These are phyloP conservation scores for Aurelia sp. DNA, from an alignment of 30 jellyfish, hydroid and myxozoan species.

Conservation along the genomic window DNA sequence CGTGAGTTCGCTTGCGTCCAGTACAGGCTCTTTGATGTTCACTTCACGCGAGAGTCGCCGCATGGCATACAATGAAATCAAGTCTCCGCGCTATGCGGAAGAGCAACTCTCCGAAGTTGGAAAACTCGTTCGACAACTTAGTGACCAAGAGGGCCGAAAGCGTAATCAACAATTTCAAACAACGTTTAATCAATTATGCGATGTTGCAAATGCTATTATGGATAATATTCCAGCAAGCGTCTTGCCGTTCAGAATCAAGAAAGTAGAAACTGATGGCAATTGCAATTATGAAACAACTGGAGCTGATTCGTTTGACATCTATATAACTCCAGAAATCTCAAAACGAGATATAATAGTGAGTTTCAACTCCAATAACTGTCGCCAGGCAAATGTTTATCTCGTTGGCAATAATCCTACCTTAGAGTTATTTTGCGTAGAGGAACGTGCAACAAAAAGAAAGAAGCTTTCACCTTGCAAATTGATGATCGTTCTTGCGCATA, in stretches of 20 bases:
- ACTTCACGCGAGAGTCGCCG: slow-evolving; percentile 23
- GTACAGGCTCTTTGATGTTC: slow-evolving; percentile 59
- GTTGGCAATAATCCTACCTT: slow-evolving; percentile 31
- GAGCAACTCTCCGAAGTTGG: slow-evolving; percentile 52
- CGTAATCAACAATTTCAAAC: slow-evolving; percentile 49
- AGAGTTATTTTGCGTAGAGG: slow-evolving; percentile 67
- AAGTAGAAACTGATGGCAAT: slow-evolving; percentile 19
- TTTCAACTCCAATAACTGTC: slow-evolving; percentile 10
- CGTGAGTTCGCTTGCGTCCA: slow-evolving; percentile 44
- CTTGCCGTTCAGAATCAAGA: slow-evolving; percentile 69
- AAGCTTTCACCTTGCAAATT: slow-evolving; percentile 83
- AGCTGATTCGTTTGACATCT: slow-evolving; percentile 46
- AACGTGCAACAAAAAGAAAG: slow-evolving; percentile 1
- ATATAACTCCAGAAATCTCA: slow-evolving; percentile 37
- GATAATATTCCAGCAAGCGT: slow-evolving; percentile 45
- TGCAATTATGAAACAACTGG: slow-evolving; percentile 75
- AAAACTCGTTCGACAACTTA: slow-evolving; percentile 52
- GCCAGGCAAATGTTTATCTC: slow-evolving; percentile 60
- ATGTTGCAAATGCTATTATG: slow-evolving; percentile 62
- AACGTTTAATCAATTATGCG: slow-evolving; percentile 38
- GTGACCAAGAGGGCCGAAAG: slow-evolving; percentile 74
- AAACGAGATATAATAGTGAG: slow-evolving; percentile 28
- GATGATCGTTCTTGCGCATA: slow-evolving; percentile 78
- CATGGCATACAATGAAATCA: slow-evolving; percentile 36
- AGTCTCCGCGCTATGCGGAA: slow-evolving; percentile 59